A percentile compares a stretch with the other conserved stretches of the same genome.
Conservation (phyloP, 1,140 invertebrate genomes). For the Adoxophyes honmai region DNA sequence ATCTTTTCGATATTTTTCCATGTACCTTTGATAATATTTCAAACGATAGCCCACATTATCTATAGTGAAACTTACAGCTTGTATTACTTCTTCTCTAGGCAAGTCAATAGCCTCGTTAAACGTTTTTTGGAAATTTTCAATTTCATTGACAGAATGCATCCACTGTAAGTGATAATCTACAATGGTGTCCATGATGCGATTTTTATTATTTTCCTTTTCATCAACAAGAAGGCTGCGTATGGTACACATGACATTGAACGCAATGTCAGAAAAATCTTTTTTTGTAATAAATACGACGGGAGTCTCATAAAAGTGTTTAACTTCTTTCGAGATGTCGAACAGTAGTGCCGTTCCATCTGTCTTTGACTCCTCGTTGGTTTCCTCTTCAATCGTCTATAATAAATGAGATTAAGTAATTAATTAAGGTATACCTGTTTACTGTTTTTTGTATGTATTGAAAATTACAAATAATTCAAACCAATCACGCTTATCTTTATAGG, state of each 20-base stretch:
- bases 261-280: conserved; percentile 56
- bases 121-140: conserved; percentile 51
- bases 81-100: conserved; percentile 44
- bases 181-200: conserved; percentile 48
- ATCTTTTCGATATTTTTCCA: conserved; percentile 37
- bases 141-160: conserved; percentile 52
- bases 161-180: conserved; percentile 62
- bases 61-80: conserved; percentile 55
- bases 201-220: conserved; percentile 27
- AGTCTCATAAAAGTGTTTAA: conserved; percentile 63
- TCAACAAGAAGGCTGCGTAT: conserved; percentile 41
- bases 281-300: conserved; percentile 57
- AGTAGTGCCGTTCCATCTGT: conserved; percentile 33
- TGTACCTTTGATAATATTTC: conserved; percentile 56
- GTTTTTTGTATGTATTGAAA: too few relatives aligned
- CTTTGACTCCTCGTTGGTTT: too few relatives aligned
- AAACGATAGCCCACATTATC: conserved; percentile 45
- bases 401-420: too few relatives aligned
- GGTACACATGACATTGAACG: conserved; percentile 55
- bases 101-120: conserved; percentile 26
- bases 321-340: conserved; percentile 55
- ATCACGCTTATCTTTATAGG: too few relatives aligned
- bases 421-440: too few relatives aligned
- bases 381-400: too few relatives aligned
- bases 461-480: too few relatives aligned